phyloP scores from a whole-genome alignment of 2,113 vertebrate genomes.

The Mungos mungo region DNA sequence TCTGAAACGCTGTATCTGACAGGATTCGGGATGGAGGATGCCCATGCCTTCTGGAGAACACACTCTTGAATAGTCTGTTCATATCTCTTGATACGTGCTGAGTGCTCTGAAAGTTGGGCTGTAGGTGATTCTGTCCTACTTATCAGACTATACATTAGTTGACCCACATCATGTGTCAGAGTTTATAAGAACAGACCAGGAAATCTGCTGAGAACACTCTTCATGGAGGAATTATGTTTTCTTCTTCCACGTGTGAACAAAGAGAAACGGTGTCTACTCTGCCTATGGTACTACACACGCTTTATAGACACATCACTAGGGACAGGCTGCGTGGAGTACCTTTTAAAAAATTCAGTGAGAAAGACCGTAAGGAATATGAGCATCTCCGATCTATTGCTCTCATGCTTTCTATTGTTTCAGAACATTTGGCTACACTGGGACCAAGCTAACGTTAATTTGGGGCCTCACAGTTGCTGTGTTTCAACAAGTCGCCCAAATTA shows the following conservation, averaged over 20 bases:
- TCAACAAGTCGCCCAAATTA: not conserved
- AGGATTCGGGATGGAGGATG: slow-evolving; percentile 55
- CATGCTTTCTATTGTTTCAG: not conserved
- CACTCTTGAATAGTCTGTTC: slow-evolving; percentile 55
- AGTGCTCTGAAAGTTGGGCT: slow-evolving; percentile 59
- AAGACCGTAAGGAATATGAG: slow-evolving; percentile 30
- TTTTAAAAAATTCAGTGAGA: slow-evolving; percentile 46
- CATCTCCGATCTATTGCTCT: slow-evolving; percentile 19
- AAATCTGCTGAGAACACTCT: slow-evolving; percentile 68
- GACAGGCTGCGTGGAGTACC: not conserved
- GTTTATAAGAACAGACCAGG: slow-evolving; percentile 40
- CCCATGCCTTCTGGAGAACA: slow-evolving; percentile 67
- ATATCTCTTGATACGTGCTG: slow-evolving; percentile 62
- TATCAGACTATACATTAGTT: slow-evolving; percentile 73
- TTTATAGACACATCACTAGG: slow-evolving; percentile 13
- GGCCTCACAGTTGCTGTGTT: not conserved
- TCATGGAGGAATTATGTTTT: slow-evolving; percentile 42
- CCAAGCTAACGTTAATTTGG: slow-evolving; percentile 37
- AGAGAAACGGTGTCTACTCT: slow-evolving; percentile 42
- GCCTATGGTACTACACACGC: slow-evolving; percentile 8
- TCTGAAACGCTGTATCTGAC: slow-evolving; percentile 30
- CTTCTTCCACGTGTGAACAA: slow-evolving; percentile 12
- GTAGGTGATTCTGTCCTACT: slow-evolving; percentile 56
- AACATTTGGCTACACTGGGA: not conserved
- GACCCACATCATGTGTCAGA: slow-evolving; percentile 25